phyloP scores from a whole-genome alignment of 2,113 vertebrate species.

The Proteles cristata region DNA sequence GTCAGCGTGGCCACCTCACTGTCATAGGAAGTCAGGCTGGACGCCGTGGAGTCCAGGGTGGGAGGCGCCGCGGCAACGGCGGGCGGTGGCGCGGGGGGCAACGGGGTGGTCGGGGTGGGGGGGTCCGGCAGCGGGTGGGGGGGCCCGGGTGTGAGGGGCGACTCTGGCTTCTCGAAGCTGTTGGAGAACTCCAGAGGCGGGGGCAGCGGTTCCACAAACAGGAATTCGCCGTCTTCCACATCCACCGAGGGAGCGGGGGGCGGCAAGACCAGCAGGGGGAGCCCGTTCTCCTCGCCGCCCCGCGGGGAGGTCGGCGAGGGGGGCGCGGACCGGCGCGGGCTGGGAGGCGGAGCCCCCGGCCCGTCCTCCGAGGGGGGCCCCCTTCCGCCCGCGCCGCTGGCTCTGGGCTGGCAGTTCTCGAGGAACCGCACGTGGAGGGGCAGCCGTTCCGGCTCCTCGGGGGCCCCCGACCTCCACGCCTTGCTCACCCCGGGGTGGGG shows the following conservation, averaged over 20 bases:
- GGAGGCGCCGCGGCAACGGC: conserved; percentile 88
- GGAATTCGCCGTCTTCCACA: conserved; percentile 92
- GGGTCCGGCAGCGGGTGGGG: conserved; percentile 72
- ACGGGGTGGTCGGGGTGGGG: conserved; percentile 28
- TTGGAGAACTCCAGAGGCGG: conserved; percentile 96
- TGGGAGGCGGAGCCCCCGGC: conserved; percentile 75
- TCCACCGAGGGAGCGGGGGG: conserved; percentile 94
- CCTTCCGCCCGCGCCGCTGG: conserved; percentile 81
- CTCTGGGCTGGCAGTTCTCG: conserved; percentile 80
- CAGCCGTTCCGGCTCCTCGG: conserved; percentile 82
- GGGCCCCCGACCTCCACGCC: conserved; percentile 54
- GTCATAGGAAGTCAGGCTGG: conserved; percentile 95
- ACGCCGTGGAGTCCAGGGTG: conserved; percentile 92
- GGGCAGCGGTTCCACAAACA: conserved; percentile 93
- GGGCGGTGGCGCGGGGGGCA: conserved; percentile 73
- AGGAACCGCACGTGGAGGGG: conserved; percentile 89
- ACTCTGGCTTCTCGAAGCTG: conserved; percentile 91
- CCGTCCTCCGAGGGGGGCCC: conserved; percentile 78
- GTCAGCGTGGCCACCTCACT: conserved; percentile 95
- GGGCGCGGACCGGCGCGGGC: conserved; percentile 82
- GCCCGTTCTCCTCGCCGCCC: conserved; percentile 83
- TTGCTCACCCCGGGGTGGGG: conserved; percentile 61
- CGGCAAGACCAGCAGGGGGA: conserved; percentile 91
- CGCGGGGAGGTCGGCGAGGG: conserved; percentile 81
- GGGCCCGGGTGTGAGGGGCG: conserved; percentile 68